Base-by-base conservation (phyloP, 2,797 vertebrate genomes). In the Gouania willdenowi region DNA sequence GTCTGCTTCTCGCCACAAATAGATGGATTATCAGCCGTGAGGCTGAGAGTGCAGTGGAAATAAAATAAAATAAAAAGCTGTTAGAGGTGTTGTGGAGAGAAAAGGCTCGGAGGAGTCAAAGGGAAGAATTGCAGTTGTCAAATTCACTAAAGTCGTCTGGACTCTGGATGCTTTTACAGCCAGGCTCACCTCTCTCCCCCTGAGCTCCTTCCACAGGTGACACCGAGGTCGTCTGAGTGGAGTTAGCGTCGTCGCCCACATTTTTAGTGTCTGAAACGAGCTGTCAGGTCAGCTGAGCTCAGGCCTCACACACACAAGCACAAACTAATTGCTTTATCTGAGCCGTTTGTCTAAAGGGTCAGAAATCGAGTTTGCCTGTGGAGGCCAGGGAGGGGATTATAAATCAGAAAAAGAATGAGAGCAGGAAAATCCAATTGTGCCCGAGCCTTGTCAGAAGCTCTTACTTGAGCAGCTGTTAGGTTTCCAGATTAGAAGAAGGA, bases 311-410 rank as follows among this genome's bases (percentile, higher is more conserved):
- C 75, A 49, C 36, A 24, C 34, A 71, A 70, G 77, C 62, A 42
- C 61, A 48, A 57, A 58, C 70, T 86, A 84, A 87, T 86, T 83
- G 72, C 72, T 78, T 75, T 83, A 83, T 88, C 70, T 58, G 63
- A 49, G 71, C 55, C 65, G 81, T 81, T 82, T 69, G 71, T 86
- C 77, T 81, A 71, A 77, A 56, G 77, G 83, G 79, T 85, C 76
- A 84, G 71, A 75, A 81, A 86, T 80, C 48, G 77, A 84, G 77
- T 86, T 88, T 82, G 54, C 62, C 68, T 33, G 65, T 37, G 35
- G 58, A 66, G 66, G 71, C 29, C 31, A 75, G 56, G 59, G 53
- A 75, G 26, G 48, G 64, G 81, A 85, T 84, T 81, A 83, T 85
- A 82, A 83, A 84, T 75, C 34, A 41, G 79, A 78, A 68, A 47